Percentiles rank a stretch among this genome's conserved stretches.
Evolutionary conservation across 2,113 vertebrate genomes (phyloP).

Genomic region (Polypterus bichir): DNA sequence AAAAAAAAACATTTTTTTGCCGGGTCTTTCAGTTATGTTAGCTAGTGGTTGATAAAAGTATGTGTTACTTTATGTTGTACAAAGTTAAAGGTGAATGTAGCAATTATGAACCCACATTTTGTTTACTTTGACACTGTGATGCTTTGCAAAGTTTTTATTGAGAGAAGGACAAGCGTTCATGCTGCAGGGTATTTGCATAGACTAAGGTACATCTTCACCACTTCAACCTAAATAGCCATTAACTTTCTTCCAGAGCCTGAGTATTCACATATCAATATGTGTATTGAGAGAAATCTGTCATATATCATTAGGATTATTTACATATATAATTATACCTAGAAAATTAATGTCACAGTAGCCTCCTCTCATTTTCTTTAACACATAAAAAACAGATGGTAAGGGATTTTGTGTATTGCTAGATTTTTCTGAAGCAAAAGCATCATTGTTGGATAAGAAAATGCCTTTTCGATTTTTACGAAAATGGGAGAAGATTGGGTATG

Average conservation of each 20-base stretch:
- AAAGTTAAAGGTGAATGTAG: too few species aligned
- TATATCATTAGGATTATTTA: neutral
- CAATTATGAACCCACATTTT: too few species aligned
- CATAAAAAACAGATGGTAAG: constrained; percentile 45
- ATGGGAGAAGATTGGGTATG: constrained; percentile 43
- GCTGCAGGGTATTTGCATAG: too few species aligned
- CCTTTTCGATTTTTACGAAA: constrained; percentile 54
- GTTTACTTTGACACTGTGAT: too few species aligned
- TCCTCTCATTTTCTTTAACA: constrained; percentile 31
- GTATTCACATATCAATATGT: neutral
- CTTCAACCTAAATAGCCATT: neutral
- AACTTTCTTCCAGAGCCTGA: neutral
- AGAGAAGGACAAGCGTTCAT: too few species aligned
- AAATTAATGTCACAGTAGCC: neutral
- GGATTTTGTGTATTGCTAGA: constrained; percentile 53
- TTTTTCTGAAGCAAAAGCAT: constrained; percentile 39
- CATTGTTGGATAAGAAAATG: constrained; percentile 45
- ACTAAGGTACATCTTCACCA: neutral
- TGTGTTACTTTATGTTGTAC: too few species aligned
- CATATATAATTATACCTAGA: neutral
- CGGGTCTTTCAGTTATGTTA: too few species aligned
- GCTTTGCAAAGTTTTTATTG: too few species aligned
- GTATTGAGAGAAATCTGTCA: neutral
- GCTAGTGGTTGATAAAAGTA: too few species aligned
- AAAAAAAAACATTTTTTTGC: too few species aligned